These are phyloP conservation scores for Limulus polyphemus DNA, from an alignment of 2,888 invertebrate species.

Conservation along the genomic window DNA sequence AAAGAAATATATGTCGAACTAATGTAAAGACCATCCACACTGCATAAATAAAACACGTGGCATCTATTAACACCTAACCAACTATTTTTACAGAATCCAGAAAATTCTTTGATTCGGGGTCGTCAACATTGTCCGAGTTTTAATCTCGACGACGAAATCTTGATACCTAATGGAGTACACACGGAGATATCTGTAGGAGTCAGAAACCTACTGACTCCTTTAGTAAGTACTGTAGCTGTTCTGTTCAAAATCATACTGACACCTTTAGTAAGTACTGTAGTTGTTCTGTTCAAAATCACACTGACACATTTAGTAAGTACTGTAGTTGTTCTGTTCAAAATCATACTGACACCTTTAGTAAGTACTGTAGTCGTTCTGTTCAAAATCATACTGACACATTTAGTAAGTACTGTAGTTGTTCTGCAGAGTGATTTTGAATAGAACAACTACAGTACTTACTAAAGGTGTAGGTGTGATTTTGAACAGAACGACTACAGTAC, in stretches of 20 bases:
- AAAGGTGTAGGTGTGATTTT: no score
- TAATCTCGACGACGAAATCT: constrained; percentile 54
- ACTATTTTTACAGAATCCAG: constrained; percentile 18
- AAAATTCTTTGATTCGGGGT: constrained; percentile 26
- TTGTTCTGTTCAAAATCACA: constrained; percentile 54
- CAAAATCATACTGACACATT: no score
- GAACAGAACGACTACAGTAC: neutral
- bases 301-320: constrained; percentile 51
- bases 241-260: constrained; percentile 69
- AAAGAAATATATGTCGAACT: no score
- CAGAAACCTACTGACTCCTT: constrained; percentile 73
- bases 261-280: constrained; percentile 39
- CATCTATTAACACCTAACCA: no score
- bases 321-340: constrained; percentile 46
- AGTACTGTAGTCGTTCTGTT: constrained; percentile 2
- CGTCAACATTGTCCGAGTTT: constrained; percentile 59
- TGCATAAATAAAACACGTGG: no score
- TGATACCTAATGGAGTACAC: constrained; percentile 75
- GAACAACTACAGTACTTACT: no score
- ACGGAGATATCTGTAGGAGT: constrained; percentile 80
- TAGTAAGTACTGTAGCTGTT: constrained; percentile 13
- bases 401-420: no score
- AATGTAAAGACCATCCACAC: no score
- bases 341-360: constrained; percentile 60
- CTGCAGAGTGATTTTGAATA: no score